Percentiles rank a stretch among this genome's conserved stretches.
Evolutionary conservation across 1,140 invertebrate species (phyloP).

Genomic region (Ladona fulva): DNA sequence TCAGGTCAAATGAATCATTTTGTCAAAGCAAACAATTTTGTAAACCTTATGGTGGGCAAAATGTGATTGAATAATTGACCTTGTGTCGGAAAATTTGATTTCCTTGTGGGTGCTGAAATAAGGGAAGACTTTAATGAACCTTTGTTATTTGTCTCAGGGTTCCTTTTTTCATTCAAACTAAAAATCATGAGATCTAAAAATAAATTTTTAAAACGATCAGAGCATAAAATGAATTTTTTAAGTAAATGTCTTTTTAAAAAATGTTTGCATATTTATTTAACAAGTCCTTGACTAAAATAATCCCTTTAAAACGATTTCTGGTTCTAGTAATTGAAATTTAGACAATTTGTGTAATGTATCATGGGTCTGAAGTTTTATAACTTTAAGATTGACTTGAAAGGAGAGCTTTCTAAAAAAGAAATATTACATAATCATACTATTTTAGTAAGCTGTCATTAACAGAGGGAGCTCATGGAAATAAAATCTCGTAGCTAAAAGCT

Average conservation of each 20-base stretch:
- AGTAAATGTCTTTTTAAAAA: slow-evolving; percentile 10
- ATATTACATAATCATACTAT: too few species aligned
- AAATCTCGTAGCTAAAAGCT: too few species aligned
- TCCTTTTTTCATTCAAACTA: slow-evolving; percentile 3
- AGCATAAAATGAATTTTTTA: slow-evolving; percentile 8
- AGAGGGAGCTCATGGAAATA: too few species aligned
- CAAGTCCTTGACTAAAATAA: neutral
- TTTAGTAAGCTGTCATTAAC: too few species aligned
- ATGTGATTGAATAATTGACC: neutral
- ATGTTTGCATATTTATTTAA: slow-evolving; percentile 7
- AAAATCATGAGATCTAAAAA: slow-evolving; percentile 7
- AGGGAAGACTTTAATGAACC: neutral
- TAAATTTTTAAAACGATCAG: neutral
- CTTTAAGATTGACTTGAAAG: too few species aligned
- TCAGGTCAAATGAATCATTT: neutral
- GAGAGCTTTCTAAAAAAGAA: too few species aligned
- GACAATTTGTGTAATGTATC: too few species aligned
- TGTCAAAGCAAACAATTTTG: neutral
- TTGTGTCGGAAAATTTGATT: neutral
- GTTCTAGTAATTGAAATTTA: too few species aligned
- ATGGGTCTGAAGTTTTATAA: too few species aligned
- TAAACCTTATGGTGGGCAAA: neutral
- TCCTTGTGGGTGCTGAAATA: slow-evolving; percentile 4
- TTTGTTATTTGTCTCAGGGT: slow-evolving; percentile 9
- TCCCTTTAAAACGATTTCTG: neutral